These are phyloP conservation scores for Physocephala rufipes DNA, from an alignment of 2,888 invertebrate species.

Conservation along the genomic window DNA sequence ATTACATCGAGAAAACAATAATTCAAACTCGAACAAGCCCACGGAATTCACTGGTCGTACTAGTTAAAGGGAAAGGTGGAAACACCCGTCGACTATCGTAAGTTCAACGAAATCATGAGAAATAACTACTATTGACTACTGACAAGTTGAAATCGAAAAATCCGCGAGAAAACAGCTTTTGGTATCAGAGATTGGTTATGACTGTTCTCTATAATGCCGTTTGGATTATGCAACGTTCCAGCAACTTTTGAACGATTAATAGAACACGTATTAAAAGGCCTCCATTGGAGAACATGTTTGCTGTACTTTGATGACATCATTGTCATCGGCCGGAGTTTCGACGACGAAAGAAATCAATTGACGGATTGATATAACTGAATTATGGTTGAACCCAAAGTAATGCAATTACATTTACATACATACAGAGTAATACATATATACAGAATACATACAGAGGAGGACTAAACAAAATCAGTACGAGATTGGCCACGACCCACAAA, in stretches of 20 bases:
- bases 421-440: too few species aligned
- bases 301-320: constrained; percentile 47
- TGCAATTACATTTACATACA: constrained; percentile 16
- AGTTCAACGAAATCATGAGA: too few species aligned
- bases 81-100: too few species aligned
- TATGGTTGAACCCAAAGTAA: constrained; percentile 26
- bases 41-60: too few species aligned
- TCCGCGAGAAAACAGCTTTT: constrained; percentile 26
- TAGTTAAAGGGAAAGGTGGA: too few species aligned
- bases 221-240: constrained; percentile 42
- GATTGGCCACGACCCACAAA: constrained; percentile 30
- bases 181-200: background rate
- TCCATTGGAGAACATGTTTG: constrained; percentile 41
- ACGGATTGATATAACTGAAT: constrained; percentile 1
- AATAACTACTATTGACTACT: too few species aligned
- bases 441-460: constrained; percentile 19
- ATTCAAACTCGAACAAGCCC: too few species aligned
- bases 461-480: constrained; percentile 24
- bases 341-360: constrained; percentile 30
- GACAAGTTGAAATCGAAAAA: constrained; percentile 38
- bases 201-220: constrained; percentile 48
- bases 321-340: constrained; percentile 35
- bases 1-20: too few species aligned
- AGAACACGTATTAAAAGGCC: constrained; percentile 36
- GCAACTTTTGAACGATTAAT: constrained; percentile 45